A percentile compares a stretch with the other conserved stretches of the same genome.
phyloP scores from a whole-genome alignment of 2,888 invertebrate species.

The Drosophila rellima region DNA sequence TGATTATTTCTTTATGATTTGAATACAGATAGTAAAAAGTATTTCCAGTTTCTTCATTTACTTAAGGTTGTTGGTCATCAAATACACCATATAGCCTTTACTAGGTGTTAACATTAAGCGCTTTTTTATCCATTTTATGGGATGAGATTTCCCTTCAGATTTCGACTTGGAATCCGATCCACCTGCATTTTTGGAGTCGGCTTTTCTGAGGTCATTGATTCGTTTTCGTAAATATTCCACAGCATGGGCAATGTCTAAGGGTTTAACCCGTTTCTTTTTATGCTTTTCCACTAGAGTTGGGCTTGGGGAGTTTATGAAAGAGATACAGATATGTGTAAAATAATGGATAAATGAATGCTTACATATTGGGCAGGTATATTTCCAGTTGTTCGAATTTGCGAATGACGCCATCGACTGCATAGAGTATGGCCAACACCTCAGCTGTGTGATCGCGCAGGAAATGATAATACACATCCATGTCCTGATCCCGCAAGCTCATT shows the following conservation, averaged over 20 bases:
- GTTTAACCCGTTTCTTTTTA: background rate
- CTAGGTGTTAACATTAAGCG: background rate
- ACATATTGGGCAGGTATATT: conserved; percentile 5
- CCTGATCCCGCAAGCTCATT: conserved; percentile 10
- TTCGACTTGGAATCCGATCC: background rate
- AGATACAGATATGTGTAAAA: background rate
- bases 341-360: background rate
- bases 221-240: background rate
- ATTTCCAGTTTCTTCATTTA: background rate
- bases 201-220: background rate
- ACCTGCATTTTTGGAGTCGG: background rate
- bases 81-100: conserved; percentile 12
- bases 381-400: background rate
- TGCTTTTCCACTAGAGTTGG: background rate
- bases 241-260: conserved; percentile 3
- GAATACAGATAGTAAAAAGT: background rate
- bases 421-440: conserved; percentile 22
- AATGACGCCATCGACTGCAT: conserved; percentile 11
- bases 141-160: background rate
- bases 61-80: conserved; percentile 7
- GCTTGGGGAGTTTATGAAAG: background rate
- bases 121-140: conserved; percentile 3
- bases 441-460: conserved; percentile 30
- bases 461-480: conserved; percentile 28
- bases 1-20: background rate